phyloP scores from a whole-genome alignment of 2,888 invertebrate species.

The Glyphotaelius pellucidus region DNA sequence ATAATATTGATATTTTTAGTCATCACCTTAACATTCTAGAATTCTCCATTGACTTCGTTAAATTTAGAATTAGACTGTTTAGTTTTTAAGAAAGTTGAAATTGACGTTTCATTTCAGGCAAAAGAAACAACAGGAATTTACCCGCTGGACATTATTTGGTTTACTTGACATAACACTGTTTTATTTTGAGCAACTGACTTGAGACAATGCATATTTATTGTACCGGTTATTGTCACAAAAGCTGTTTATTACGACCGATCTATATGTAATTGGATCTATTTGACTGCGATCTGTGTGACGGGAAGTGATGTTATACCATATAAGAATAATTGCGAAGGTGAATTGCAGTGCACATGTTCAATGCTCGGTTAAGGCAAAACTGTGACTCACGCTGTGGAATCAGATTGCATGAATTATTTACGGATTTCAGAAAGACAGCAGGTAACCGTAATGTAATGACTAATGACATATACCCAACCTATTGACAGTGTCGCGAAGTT shows the following conservation, averaged over 20 bases:
- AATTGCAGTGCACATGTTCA: conserved; percentile 8
- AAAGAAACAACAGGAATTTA: not conserved
- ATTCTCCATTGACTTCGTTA: no score
- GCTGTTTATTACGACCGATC: not conserved
- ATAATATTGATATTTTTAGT: no score
- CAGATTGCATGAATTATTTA: not conserved
- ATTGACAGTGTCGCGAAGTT: no score
- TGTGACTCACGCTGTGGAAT: conserved; percentile 7
- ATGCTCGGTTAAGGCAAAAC: not conserved
- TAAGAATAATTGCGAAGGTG: not conserved
- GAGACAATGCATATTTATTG: not conserved
- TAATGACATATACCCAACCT: not conserved
- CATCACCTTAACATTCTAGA: no score
- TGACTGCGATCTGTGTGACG: not conserved
- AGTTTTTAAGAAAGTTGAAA: no score
- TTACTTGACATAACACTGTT: not conserved
- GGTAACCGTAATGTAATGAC: not conserved
- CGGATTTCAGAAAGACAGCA: not conserved
- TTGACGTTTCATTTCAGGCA: not conserved
- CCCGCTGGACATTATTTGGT: not conserved
- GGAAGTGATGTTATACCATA: not conserved
- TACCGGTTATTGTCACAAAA: not conserved
- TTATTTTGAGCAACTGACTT: not conserved
- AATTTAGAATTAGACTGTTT: no score
- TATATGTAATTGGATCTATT: not conserved